These are phyloP conservation scores for Zosterops japonicus DNA, from an alignment of 2,113 vertebrate genomes.

Conservation along the genomic window DNA sequence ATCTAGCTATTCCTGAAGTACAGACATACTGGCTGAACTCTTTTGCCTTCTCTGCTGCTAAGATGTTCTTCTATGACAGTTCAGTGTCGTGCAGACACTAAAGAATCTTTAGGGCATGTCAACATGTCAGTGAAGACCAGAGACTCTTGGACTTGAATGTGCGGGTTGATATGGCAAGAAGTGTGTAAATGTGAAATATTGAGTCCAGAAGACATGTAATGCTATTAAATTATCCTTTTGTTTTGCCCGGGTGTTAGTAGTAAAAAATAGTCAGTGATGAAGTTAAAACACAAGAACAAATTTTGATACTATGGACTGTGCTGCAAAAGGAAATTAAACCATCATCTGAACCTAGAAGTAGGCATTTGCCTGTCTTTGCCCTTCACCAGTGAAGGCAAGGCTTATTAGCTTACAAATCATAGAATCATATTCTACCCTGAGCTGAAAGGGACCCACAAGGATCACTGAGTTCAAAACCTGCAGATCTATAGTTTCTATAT, in stretches of 20 bases:
- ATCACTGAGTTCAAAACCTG: background rate
- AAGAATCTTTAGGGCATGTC: background rate
- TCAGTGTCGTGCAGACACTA: fast-evolving
- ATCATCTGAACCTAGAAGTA: background rate
- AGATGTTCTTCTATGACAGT: background rate
- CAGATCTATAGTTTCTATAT: background rate
- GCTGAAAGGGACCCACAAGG: background rate
- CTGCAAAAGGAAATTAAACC: background rate
- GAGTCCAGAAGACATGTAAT: background rate
- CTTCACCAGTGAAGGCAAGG: background rate
- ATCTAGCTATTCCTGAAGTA: background rate
- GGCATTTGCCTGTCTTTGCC: background rate
- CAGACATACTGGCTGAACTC: background rate
- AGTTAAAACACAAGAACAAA: background rate
- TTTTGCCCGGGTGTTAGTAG: background rate
- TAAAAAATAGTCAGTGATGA: background rate
- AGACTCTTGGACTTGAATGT: background rate
- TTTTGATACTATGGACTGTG: background rate
- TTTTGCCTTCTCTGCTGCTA: background rate
- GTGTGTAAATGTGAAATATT: background rate
- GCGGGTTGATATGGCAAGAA: background rate
- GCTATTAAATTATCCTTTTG: background rate
- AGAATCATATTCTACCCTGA: background rate
- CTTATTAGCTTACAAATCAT: background rate
- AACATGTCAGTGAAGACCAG: background rate